These are phyloP conservation scores for Drosophila albomicans DNA, from an alignment of 1,140 invertebrate species.

Conservation along the genomic window DNA sequence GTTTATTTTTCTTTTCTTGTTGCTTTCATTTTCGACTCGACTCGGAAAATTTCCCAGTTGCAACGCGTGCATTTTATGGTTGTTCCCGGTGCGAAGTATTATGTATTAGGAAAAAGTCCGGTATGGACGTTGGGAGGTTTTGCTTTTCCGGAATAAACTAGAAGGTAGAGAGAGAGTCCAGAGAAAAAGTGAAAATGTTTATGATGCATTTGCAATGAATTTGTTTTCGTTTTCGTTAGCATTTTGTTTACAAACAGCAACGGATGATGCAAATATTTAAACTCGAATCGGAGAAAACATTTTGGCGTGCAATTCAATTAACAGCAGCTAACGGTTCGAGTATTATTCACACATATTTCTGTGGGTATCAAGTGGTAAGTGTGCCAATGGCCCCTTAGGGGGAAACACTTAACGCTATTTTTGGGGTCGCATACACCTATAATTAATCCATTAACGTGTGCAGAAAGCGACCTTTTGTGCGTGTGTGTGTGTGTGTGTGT, in stretches of 20 bases:
- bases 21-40: constrained; percentile 23
- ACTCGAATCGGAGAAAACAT: constrained; percentile 14
- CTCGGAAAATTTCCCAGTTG: constrained; percentile 50
- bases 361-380: background rate
- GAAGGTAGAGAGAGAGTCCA: constrained; percentile 3
- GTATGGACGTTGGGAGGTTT: background rate
- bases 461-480: constrained; percentile 73
- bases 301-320: constrained; percentile 31
- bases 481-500: background rate
- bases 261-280: constrained; percentile 47
- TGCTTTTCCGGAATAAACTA: constrained; percentile 18
- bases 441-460: constrained; percentile 74
- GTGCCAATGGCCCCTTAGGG: constrained; percentile 16
- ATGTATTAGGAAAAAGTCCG: too few relatives aligned
- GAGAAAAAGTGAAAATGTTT: constrained; percentile 34
- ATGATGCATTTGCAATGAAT: constrained; percentile 25
- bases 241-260: constrained; percentile 17
- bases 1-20: constrained; percentile 24
- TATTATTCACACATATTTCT: constrained; percentile 22
- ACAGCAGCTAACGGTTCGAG: background rate
- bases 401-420: constrained; percentile 9
- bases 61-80: constrained; percentile 80
- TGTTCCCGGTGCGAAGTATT: background rate
- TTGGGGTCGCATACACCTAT: constrained; percentile 19
- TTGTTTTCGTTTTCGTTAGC: constrained; percentile 28